A percentile compares a stretch with the other conserved stretches of the same genome.
Evolutionary conservation across 2,113 vertebrate genomes (phyloP).

Genomic region (Pachyramphus minor): DNA sequence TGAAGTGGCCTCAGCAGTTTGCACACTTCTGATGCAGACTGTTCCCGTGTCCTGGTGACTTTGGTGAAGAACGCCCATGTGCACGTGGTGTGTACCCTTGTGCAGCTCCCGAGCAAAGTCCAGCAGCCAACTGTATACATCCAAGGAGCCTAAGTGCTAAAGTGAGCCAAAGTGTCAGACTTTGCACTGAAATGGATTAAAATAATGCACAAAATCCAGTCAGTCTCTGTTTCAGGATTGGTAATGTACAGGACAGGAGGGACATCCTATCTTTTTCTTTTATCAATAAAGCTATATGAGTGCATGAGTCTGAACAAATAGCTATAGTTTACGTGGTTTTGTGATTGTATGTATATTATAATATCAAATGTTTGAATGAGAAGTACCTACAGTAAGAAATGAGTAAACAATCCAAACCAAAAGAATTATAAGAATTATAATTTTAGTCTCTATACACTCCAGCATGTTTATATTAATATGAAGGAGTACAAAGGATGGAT

Average conservation of each 20-base stretch:
- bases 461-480: neutral
- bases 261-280: neutral
- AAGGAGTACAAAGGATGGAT: neutral
- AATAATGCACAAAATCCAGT: neutral
- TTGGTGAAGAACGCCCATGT: neutral
- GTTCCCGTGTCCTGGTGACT: neutral
- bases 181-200: neutral
- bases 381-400: neutral
- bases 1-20: neutral
- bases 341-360: neutral
- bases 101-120: neutral
- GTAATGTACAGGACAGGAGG: neutral
- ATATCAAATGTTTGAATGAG: neutral
- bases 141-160: neutral
- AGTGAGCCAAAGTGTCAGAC: neutral
- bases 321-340: neutral
- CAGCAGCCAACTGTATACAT: neutral
- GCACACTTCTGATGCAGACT: rapidly evolving
- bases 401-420: neutral
- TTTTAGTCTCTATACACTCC: neutral
- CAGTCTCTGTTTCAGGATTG: neutral
- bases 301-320: neutral
- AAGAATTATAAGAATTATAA: neutral
- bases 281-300: neutral
- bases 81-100: rapidly evolving